Evolutionary conservation across 2,888 invertebrate species (phyloP), one percentile per base, ranked within the genome.

Genomic region (Drosophila mercatorum): DNA sequence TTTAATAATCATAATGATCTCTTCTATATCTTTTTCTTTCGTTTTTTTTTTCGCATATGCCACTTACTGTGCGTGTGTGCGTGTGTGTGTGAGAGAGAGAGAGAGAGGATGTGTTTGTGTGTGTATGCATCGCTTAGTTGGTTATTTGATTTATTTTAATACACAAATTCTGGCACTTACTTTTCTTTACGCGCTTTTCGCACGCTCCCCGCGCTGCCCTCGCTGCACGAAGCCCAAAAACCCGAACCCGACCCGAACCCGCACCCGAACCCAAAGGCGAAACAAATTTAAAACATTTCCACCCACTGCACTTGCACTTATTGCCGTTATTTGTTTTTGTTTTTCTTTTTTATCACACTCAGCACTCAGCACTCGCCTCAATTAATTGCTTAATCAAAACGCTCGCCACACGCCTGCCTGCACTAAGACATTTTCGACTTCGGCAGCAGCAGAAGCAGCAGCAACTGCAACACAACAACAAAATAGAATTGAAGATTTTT

Each of bases 171-270:
- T 87, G 88, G 77, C 89, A 85, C 90, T 86, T 88, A 90, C 89
- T 86, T 86, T 85, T 83, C 85, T 85, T 89, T 85, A 89, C 83
- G 83, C 89, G 88, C 82, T 84, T 89, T 89, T 85, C 74, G 66
- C 83, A 84, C 79, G 77, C 81, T 59, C 64, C 51, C 83, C 80
- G 46, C 68, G n/a, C 55, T 44, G n/a, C 41, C 51, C 59, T 56
- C 31, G 26, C 0, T 12, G 34, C 65, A 57, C 73, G 51, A 47
- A 40, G 47, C 63, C 68, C 55, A 52, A 41, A 34, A 10, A 31
- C 22, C 67, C 79, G 41, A 52, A 14, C 17, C 51, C 75, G 43
- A 61, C 56, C 56, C 72, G 57, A 26, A 44, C 60, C 43, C 64
- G 44, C 22, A 46, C 58, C 49, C 74, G 72, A 60, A 60, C 62